Evolutionary conservation across 2,888 invertebrate genomes (phyloP).

Genomic region (Diplazon laetatorius): DNA sequence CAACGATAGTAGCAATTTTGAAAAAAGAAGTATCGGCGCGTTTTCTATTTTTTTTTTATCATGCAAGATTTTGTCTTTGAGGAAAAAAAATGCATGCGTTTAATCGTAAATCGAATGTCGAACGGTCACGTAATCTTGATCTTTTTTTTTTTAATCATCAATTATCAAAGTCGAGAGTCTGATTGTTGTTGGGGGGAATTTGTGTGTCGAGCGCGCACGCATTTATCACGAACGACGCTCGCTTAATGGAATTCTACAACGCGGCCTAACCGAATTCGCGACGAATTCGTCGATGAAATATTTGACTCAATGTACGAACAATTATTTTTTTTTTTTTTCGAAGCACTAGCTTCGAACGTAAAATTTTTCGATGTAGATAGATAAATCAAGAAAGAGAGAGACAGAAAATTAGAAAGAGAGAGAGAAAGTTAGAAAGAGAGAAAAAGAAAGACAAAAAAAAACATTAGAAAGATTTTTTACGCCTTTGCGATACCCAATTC

Average conservation of each 20-base stretch:
- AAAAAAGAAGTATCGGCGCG: neutral
- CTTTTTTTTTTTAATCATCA: neutral
- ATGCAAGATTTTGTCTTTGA: neutral
- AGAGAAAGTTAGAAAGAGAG: too few species aligned
- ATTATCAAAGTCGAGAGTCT: neutral
- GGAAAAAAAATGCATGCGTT: neutral
- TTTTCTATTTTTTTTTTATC: neutral
- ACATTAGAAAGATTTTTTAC: constrained; percentile 60
- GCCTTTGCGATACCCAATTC: constrained; percentile 54
- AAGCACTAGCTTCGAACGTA: constrained; percentile 25
- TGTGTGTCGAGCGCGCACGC: constrained; percentile 7
- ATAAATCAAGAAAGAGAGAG: neutral
- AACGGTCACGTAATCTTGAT: neutral
- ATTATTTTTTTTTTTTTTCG: constrained; percentile 45
- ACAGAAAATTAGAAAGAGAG: too few species aligned
- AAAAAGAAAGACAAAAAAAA: constrained; percentile 1
- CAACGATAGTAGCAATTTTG: neutral
- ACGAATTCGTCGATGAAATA: constrained; percentile 15
- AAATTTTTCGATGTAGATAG: neutral
- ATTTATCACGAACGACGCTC: neutral
- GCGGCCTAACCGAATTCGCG: constrained; percentile 33
- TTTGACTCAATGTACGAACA: constrained; percentile 31
- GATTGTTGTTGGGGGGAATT: neutral
- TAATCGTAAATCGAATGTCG: constrained; percentile 7
- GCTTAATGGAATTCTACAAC: constrained; percentile 14